Conservation (phyloP, 2,113 vertebrate species). For the Psilopogon haemacephalus region DNA sequence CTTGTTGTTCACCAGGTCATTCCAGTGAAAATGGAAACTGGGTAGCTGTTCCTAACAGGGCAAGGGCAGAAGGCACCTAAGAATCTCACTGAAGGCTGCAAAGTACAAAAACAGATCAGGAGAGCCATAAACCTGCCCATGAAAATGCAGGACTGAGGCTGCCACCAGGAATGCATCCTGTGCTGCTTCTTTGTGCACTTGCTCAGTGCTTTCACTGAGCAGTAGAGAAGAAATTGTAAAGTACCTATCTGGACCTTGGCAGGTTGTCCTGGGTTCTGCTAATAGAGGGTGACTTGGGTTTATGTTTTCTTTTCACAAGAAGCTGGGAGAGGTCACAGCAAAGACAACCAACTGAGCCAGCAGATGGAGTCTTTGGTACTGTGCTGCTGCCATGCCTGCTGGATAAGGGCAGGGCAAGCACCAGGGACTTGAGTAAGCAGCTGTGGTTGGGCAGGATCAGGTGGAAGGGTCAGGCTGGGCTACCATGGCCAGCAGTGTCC, state of each 20-base stretch:
- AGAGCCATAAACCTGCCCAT: not conserved
- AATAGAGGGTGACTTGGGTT: too few species aligned
- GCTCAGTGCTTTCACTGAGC: not conserved
- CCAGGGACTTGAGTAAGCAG: too few species aligned
- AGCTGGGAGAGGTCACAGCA: too few species aligned
- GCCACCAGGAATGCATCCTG: not conserved
- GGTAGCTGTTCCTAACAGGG: accelerated
- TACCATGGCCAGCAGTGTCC: too few species aligned
- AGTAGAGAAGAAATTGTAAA: not conserved
- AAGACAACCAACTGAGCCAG: too few species aligned
- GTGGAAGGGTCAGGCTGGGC: too few species aligned
- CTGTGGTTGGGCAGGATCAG: too few species aligned
- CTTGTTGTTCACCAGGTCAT: not conserved
- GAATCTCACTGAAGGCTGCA: not conserved
- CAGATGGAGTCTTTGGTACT: too few species aligned
- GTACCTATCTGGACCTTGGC: not conserved
- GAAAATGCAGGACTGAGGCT: not conserved
- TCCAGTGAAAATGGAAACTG: not conserved
- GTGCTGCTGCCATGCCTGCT: too few species aligned
- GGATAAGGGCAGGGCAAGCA: too few species aligned
- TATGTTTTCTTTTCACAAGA: too few species aligned
- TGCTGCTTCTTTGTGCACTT: accelerated
- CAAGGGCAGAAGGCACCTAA: not conserved
- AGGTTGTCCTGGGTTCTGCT: not conserved
- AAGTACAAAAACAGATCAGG: not conserved